A percentile compares a stretch with the other conserved stretches of the same genome.
These are phyloP conservation scores for Onychomys arenicola DNA, from an alignment of 2,797 vertebrate species.

Conservation along the genomic window DNA sequence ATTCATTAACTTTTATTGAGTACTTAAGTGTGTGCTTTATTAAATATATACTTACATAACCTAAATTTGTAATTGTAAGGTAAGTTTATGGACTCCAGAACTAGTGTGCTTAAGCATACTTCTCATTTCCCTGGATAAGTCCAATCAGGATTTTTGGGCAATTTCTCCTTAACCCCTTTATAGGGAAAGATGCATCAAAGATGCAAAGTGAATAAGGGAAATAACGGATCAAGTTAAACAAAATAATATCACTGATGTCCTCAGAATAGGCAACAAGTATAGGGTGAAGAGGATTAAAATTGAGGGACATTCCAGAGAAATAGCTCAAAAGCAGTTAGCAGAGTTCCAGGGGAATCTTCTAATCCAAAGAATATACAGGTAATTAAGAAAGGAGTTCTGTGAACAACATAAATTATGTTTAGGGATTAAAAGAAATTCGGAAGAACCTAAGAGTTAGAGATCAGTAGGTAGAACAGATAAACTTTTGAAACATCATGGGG, in stretches of 20 bases:
- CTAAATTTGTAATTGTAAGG: not conserved
- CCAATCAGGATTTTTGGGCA: not conserved
- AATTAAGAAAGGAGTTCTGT: not conserved
- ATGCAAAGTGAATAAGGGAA: not conserved
- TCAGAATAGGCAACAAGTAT: not conserved
- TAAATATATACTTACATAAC: not conserved
- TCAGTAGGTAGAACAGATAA: not conserved
- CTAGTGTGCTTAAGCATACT: not conserved
- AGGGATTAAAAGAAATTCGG: not conserved
- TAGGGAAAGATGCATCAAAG: not conserved
- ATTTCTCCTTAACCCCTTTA: not conserved
- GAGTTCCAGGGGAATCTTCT: not conserved
- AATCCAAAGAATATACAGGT: not conserved
- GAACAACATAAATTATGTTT: not conserved
- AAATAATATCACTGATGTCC: not conserved
- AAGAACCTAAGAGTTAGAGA: not conserved
- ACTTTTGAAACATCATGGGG: not conserved
- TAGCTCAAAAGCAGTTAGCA: not conserved
- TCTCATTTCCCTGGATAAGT: not conserved
- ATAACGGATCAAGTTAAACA: not conserved
- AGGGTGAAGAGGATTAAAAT: not conserved
- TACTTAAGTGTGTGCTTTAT: not conserved
- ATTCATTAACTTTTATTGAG: conserved; percentile 9
- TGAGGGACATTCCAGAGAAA: not conserved
- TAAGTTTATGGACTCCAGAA: not conserved